Evolutionary conservation across 2,797 vertebrate genomes (phyloP), one percentile per base, ranked within the genome.

Genomic region (Smutsia gigantea): DNA sequence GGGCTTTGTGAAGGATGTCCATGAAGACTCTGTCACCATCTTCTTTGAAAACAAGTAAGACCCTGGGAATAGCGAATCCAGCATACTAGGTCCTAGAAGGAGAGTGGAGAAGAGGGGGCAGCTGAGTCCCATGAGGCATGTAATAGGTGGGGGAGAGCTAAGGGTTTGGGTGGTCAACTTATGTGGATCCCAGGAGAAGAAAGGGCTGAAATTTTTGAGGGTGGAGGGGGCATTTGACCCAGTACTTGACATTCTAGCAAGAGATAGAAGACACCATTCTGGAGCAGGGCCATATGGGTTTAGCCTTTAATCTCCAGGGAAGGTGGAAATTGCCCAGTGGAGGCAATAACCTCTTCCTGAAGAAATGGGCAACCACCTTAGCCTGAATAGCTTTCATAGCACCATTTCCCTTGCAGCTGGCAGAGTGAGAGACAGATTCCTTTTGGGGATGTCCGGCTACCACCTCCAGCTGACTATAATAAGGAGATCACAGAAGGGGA

Each of bases 11-110:
- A 99, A 99, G 98, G 99, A 99, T 98, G 99, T 99, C 89, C 99
- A 99, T 9, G 99, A 99, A 98, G 99, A 99, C 98, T 99, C 99
- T 0, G 99, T 99, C 98, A 99, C 99, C 90, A 99, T 99, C 97
- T 99, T 99, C 96, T 99, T 99, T 98, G 99, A 99, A 98, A 99
- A 99, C 99, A 99, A 99, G 99, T 99, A 99, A 99, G 99, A 97
- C 78, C 64, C 90, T 95, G 93, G 96, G 96, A 94, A 61, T 98
- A 98, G 95, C 89, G 75, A 97, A 95, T 93, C 85, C 87, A 95
- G 82, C 55, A 91, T 86, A 84, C 49, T 91, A 96, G 37, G 34
- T 92, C 21, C 59, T 94, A 42, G 68, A 77, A 92, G 91, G 68
- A 87, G 51, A 61, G 15, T 90, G 51, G 53, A 86, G 68, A 95